Evolutionary conservation across 2,113 vertebrate genomes (phyloP), one percentile per base, ranked within the genome.

Genomic region (Elanus axillaris): DNA sequence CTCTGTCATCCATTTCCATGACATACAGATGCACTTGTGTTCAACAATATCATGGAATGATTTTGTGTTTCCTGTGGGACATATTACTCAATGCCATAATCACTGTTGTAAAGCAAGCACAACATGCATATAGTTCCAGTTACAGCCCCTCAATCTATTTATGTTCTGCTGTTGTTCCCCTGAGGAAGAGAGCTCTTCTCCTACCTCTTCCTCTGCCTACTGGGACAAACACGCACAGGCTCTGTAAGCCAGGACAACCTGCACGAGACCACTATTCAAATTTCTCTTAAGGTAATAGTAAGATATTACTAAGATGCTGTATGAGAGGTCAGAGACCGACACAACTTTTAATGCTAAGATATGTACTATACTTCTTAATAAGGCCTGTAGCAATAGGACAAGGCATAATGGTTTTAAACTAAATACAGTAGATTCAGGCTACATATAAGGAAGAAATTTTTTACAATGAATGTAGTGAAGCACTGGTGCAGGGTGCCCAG

Each of bases 141-240:
- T 72, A 34, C 45, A 62, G 48, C 9, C 43, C 60, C 19, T 53
- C 16, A 36, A 48, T 19, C 19, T 19, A 14, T 27, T 76, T 8
- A 32, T 26, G 14, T 40, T 62, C 50, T 62, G 26, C 20, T 50
- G 8, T 27, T 36, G 62, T 50, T 32, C 31, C 38, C 59, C 12
- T 16, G 5, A 68, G 47, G 18, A 55, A 67, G 7, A 36, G 10
- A 34, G 10, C 9, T 81, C n/a, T 72, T 38, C 31, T 12, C 42
- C 10, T 1, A n/a, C 22, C 38, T 56, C 47, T 13, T 77, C 23
- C 36, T 52, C 59, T 31, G 48, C 15, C 43, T 47, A n/a, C 32
- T 21, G 8, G 15, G 32, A 25, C 36, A 72, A 76, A 69, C 0
- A 1, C n/a, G 7, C 2, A 0, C 7, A 55, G 45, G 36, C 10